Percentiles rank a stretch among this genome's conserved stretches.
Evolutionary conservation across 37 sponge, comb jelly and placozoan genomes (phyloP).

Genomic region (Mnemiopsis leidyi): DNA sequence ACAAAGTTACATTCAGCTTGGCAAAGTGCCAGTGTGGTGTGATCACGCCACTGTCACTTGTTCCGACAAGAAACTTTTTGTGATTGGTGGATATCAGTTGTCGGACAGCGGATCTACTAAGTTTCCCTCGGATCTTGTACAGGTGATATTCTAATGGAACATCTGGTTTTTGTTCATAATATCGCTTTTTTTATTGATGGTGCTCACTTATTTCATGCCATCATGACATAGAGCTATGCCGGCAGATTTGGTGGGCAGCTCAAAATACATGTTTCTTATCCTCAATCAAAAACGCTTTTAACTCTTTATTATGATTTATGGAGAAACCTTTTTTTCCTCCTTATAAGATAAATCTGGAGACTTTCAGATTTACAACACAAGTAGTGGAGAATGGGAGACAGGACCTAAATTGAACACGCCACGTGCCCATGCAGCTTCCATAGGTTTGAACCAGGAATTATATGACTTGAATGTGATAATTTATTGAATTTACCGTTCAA

Average conservation of each 20-base stretch:
- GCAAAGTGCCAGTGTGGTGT: not conserved
- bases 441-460: not conserved
- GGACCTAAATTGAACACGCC: not conserved
- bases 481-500: too few relatives aligned
- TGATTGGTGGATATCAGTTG: not conserved
- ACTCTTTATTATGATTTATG: too few relatives aligned
- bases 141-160: not conserved
- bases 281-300: too few relatives aligned
- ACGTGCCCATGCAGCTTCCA: not conserved
- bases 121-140: not conserved
- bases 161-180: too few relatives aligned
- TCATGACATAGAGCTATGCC: too few relatives aligned
- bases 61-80: not conserved
- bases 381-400: not conserved
- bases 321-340: too few relatives aligned
- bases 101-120: not conserved
- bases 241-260: too few relatives aligned
- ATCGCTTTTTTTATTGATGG: too few relatives aligned
- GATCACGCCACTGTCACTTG: not conserved
- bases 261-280: too few relatives aligned
- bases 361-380: conserved; percentile 1
- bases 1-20: not conserved
- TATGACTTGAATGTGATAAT: too few relatives aligned
- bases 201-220: too few relatives aligned
- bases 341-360: too few relatives aligned